These are phyloP conservation scores for Notodonta dromedarius DNA, from an alignment of 2,888 invertebrate species.

Conservation along the genomic window DNA sequence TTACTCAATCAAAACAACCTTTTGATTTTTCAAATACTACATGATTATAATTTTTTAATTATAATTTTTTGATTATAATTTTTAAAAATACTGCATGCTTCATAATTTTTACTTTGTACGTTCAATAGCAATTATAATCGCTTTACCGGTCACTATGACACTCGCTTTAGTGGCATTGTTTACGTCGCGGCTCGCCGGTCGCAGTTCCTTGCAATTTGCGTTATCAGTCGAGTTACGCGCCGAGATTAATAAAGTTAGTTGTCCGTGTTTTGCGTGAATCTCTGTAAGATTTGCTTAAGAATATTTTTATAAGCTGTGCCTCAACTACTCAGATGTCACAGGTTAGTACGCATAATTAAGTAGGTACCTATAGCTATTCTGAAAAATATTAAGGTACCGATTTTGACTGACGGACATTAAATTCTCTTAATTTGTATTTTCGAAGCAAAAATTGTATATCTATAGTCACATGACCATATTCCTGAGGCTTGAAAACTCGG, in stretches of 20 bases:
- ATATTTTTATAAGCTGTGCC: background rate
- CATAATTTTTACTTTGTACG: no score
- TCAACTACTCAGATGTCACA: background rate
- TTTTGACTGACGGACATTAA: no score
- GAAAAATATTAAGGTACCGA: no score
- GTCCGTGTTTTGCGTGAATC: slow-evolving; percentile 15
- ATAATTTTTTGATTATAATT: no score
- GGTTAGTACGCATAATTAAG: background rate
- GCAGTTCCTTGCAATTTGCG: slow-evolving; percentile 38
- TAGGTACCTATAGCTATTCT: background rate
- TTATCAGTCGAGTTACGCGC: slow-evolving; percentile 47
- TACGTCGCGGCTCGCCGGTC: slow-evolving; percentile 26
- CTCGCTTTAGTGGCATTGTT: background rate
- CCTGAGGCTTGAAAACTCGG: no score
- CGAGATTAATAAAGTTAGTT: slow-evolving; percentile 40
- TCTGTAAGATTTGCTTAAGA: slow-evolving; percentile 13
- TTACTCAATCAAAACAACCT: no score
- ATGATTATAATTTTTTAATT: no score
- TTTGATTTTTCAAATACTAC: no score
- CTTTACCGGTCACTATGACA: background rate
- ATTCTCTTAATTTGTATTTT: no score
- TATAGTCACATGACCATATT: no score
- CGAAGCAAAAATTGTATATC: no score
- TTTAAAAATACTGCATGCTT: no score
- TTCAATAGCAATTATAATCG: background rate